Base-by-base conservation (phyloP, 2,888 invertebrate genomes). In the Incurvaria masculella region DNA sequence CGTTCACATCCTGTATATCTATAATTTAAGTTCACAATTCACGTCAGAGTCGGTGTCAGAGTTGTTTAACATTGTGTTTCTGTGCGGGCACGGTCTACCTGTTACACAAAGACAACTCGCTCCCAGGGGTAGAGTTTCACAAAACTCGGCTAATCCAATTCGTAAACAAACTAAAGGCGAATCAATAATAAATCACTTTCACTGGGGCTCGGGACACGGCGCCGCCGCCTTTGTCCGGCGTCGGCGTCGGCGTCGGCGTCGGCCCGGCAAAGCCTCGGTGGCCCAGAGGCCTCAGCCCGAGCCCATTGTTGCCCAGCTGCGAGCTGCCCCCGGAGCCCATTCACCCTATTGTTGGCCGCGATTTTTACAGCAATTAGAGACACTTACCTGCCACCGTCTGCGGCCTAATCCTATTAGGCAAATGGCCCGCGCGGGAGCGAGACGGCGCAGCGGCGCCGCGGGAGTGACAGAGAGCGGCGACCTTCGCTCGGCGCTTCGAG, bases 281-380 rank as follows among this genome's bases (percentile, higher is more conserved):
- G 23, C 23, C 23, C 23, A 10, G 23, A 10, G 10, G 23, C 23
- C 23, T 4, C 23, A 10, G 10, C 23, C 10, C 23, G 4, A 23
- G 5, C 23, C 23, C 23, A 23, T 23, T 23, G 23, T 23, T 23
- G 5, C 23, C 23, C n/a, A 5, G 23, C 23, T 10, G 33, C 33
- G 14, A 14, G 11, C 33, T 14, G 33, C 33, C 33, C 8, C 33
- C 33, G 33, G 33, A 14, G 33, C 33, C 33, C 33, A 33, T 72
- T 58, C 64, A 54, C 50, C 53, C 54, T 55, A 64, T 64, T 68
- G 72, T 73, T 71, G 72, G 72, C 66, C 66, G 65, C 66, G 69
- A 72, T 74, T 74, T 72, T 73, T 69, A 74, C 73, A 73, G 72
- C 75, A 78, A 76, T 78, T 76, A 75, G 66, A 72, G 69, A 69